Conservation (phyloP, 2,113 vertebrate genomes). For the Harpagus bidentatus region DNA sequence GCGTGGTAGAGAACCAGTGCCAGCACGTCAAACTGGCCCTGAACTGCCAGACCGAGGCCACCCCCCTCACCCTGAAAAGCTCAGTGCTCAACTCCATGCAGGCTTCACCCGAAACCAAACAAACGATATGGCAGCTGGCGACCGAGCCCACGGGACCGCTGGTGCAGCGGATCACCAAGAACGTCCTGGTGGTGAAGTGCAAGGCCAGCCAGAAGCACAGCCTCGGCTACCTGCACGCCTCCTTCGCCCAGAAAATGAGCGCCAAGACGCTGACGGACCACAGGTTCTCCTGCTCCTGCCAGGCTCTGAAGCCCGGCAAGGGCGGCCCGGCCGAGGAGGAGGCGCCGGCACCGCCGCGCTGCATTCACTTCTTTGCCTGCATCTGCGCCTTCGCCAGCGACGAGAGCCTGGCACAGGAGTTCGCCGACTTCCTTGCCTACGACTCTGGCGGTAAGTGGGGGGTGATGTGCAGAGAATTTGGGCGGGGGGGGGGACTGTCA, state of each 20-base stretch:
- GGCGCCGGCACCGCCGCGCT: conserved; percentile 14
- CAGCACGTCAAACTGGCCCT: conserved; percentile 85
- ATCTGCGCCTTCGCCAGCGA: conserved; percentile 90
- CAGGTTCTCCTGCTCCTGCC: conserved; percentile 78
- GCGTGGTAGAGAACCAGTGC: conserved; percentile 78
- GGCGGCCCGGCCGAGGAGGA: background rate
- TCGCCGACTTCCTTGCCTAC: conserved; percentile 80
- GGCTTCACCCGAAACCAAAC: conserved; percentile 73
- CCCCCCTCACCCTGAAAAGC: conserved; percentile 86
- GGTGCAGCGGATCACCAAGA: conserved; percentile 82
- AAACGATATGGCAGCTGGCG: conserved; percentile 87
- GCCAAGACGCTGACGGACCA: conserved; percentile 39
- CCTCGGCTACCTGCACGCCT: conserved; percentile 87
- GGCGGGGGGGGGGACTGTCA: fast-evolving
- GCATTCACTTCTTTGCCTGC: conserved; percentile 93
- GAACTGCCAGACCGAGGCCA: conserved; percentile 78
- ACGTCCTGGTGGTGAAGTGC: conserved; percentile 86
- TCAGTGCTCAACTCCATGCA: conserved; percentile 78
- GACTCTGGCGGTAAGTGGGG: conserved; percentile 71
- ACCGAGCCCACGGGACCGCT: conserved; percentile 85
- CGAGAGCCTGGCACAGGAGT: conserved; percentile 84
- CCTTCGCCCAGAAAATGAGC: conserved; percentile 66
- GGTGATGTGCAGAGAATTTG: fast-evolving
- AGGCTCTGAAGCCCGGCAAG: conserved; percentile 51
- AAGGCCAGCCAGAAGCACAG: conserved; percentile 77